A percentile compares a stretch with the other conserved stretches of the same genome.
These are phyloP conservation scores for Sinotaia quadrata DNA, from an alignment of 2,888 invertebrate genomes.

Conservation along the genomic window DNA sequence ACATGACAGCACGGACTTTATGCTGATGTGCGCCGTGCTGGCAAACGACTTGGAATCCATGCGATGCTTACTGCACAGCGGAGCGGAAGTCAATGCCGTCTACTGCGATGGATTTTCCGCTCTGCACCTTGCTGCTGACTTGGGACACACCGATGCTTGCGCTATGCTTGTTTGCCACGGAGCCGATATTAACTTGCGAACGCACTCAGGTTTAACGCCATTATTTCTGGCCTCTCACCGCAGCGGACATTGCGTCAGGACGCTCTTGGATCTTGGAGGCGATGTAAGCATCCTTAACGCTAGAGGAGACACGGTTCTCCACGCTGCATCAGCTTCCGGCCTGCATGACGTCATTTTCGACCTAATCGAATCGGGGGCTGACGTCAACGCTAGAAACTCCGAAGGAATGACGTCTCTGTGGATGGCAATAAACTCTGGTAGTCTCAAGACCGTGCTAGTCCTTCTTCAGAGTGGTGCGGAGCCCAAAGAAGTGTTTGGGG, in stretches of 20 bases:
- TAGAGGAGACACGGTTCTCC: slow-evolving; percentile 10
- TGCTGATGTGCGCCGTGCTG: slow-evolving; percentile 5
- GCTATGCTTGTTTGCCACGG: slow-evolving; percentile 20
- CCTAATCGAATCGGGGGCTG: slow-evolving; percentile 14
- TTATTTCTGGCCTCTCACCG: slow-evolving; percentile 14
- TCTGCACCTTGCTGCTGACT: slow-evolving; percentile 25
- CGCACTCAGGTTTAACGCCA: background rate
- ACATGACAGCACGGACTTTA: background rate
- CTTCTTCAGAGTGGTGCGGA: slow-evolving; percentile 13
- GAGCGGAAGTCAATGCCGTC: slow-evolving; percentile 19
- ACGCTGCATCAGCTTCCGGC: slow-evolving; percentile 17
- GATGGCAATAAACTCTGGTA: slow-evolving; percentile 1
- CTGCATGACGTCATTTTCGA: slow-evolving; percentile 12
- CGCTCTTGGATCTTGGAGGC: slow-evolving; percentile 4
- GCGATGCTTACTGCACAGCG: slow-evolving; percentile 10
- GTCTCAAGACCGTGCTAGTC: slow-evolving; percentile 1
- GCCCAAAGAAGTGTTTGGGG: background rate
- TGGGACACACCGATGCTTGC: slow-evolving; percentile 24
- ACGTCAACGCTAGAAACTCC: slow-evolving; percentile 9
- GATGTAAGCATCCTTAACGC: background rate
- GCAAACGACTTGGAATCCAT: slow-evolving; percentile 4
- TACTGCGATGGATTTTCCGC: slow-evolving; percentile 23
- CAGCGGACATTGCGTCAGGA: background rate
- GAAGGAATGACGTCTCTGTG: slow-evolving; percentile 11
- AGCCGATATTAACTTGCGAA: slow-evolving; percentile 23